Base-by-base conservation (phyloP, 2,888 invertebrate genomes). In the Mesochorus sp. region DNA sequence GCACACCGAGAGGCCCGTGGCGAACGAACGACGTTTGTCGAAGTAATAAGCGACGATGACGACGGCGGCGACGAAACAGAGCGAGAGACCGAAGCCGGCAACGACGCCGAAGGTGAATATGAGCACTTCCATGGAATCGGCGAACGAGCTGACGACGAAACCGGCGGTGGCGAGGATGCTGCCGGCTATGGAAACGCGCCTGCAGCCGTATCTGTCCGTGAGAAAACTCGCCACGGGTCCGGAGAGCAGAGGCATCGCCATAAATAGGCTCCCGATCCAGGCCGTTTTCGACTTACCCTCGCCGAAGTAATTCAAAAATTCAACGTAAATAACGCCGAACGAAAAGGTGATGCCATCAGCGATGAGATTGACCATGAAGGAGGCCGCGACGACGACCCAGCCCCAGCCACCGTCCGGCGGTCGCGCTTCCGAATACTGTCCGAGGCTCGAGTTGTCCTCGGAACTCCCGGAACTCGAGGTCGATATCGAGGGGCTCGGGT, bases 341-440 rank as follows among this genome's bases (percentile, higher is more conserved):
- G 96, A 96, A 92, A 97, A 97, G 0, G 97, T 97, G 82, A 97
- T 95, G 1, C 98, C 98, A 90, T 98, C 98, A 42, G 97, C 97
- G 85, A 98, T 97, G 80, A 97, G 93, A 89, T 97, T 97, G 80
- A 97, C 95, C 92, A 97, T 93, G 90, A 98, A 98, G 0, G 97
- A 95, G 21, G 97, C 97, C 77, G 95, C 94, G 0, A 98, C 97
- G 61, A 98, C 94, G 28, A 98, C 95, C 98, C 98, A 98, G 3
- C 97, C 97, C 95, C 96, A 97, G 10, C 97, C 97, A 6, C 97
- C 97, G 90, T 97, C 97, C 0, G 97, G 97, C 0, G 96, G 95
- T 17, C 94, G 92, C 0, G 95, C 94, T 88, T 95, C 95, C 4
- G 95, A 92, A 84, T 94, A 91, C 57, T 94, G 93, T 8, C 93